Evolutionary conservation across 1,140 invertebrate genomes (phyloP), one percentile per base, ranked within the genome.

Genomic region (Samia ricini): DNA sequence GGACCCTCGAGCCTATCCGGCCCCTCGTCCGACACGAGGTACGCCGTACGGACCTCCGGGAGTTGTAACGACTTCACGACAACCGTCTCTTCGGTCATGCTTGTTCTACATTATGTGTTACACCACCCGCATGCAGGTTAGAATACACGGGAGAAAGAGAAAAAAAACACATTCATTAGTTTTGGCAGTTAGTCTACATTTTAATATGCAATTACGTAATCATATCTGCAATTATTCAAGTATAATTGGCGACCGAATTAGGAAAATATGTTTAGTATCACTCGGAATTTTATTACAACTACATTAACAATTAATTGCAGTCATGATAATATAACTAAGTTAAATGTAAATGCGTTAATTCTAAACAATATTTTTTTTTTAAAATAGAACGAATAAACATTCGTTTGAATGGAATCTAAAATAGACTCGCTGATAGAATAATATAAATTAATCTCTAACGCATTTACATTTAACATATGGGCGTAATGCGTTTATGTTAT

Each of bases 121-220:
- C 18, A 63, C 29, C 69, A 74, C 71, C 75, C 76, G 68, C 83
- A 87, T 88, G 85, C 85, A 76, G 51, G 77, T 75, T 76, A 71
- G 21, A 42, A 42, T 12, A 15, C 1, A 42, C 12, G 48, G 64
- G 64, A 71, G 72, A 68, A 22, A 49, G 52, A 66, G 63, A 71
- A 73, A 68, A 26, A 67, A 60, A 63, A 52, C 6, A 23, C 19
- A 15, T 6, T 48, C 22, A 22, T 21, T 52, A 52, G 51, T 21
- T 22, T 52, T 12, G 33, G 33, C 26, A 26, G 8, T 42, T 42
- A 42, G 33, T 42, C 26, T 26, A 26, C 26, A 26, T 42, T 15
- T 42, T 12, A 7, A 42, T 12, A 42, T 42, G 33, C 33, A 12
- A 15, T 42, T 42, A 42, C 15, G 4, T 42, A 42, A 15, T 42